These are phyloP conservation scores for Leptodirus hochenwartii DNA, from an alignment of 2,888 invertebrate species.

Conservation along the genomic window DNA sequence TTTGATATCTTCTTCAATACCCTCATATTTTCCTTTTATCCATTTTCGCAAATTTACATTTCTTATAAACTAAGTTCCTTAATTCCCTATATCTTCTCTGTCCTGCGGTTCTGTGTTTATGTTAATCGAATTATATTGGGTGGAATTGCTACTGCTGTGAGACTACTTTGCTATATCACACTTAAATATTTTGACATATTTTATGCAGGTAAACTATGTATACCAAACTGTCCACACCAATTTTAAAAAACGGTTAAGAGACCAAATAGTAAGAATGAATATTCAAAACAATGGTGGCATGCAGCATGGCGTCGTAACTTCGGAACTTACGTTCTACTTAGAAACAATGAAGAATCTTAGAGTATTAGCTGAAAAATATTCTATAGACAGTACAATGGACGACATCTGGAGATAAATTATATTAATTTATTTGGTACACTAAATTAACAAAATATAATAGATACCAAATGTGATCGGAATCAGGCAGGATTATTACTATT, in stretches of 20 bases:
- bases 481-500: too few relatives aligned
- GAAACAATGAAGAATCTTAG: conserved; percentile 68
- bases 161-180: background rate
- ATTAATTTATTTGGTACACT: too few relatives aligned
- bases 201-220: too few relatives aligned
- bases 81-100: too few relatives aligned
- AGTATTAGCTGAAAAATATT: conserved; percentile 54
- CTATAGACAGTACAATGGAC: conserved; percentile 59
- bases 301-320: conserved; percentile 86
- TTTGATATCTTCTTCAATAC: too few relatives aligned
- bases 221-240: conserved; percentile 56
- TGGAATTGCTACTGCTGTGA: too few relatives aligned
- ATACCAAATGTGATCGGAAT: too few relatives aligned
- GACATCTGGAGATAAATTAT: conserved; percentile 75
- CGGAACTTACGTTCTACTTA: conserved; percentile 78
- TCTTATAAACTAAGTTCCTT: too few relatives aligned
- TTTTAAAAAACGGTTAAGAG: conserved; percentile 73
- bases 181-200: too few relatives aligned
- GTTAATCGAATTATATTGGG: conserved; percentile 19
- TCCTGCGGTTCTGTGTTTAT: conserved; percentile 2
- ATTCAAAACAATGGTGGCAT: conserved; percentile 93
- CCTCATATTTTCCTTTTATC: too few relatives aligned
- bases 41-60: too few relatives aligned
- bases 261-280: conserved; percentile 69
- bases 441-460: too few relatives aligned